phyloP scores from a whole-genome alignment of 2,888 invertebrate species.

The Geotrupes spiniger region DNA sequence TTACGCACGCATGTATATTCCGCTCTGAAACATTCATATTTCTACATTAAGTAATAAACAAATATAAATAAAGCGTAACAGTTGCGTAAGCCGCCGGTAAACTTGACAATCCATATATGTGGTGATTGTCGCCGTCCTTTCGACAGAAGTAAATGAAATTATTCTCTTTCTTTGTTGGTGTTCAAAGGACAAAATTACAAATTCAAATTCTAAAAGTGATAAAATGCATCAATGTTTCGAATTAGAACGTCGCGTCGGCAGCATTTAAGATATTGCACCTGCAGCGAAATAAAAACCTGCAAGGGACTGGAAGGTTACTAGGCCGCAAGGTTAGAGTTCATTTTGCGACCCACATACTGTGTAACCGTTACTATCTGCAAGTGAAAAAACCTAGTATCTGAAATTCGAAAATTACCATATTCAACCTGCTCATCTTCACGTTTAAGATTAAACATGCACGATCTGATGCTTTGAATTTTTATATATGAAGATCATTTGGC shows the following conservation, averaged over 20 bases:
- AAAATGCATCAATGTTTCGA: background rate
- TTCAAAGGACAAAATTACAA: background rate
- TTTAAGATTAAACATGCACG: background rate
- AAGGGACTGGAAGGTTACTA: conserved; percentile 13
- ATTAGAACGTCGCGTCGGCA: background rate
- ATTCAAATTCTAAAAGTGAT: background rate
- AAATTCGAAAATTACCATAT: conserved; percentile 19
- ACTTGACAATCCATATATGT: too few species aligned
- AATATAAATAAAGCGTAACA: too few species aligned
- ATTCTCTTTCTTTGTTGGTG: too few species aligned
- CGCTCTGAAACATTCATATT: too few species aligned
- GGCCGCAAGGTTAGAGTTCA: conserved; percentile 23
- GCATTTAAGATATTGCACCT: background rate
- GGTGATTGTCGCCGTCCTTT: too few species aligned
- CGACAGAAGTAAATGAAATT: too few species aligned
- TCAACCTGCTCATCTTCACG: conserved; percentile 7
- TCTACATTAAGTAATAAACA: too few species aligned
- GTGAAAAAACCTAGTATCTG: conserved; percentile 14
- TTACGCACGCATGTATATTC: too few species aligned
- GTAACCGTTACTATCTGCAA: conserved; percentile 14
- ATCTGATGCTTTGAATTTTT: background rate
- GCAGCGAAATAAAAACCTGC: background rate
- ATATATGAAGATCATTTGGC: too few species aligned
- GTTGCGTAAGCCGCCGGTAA: too few species aligned
- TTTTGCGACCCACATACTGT: conserved; percentile 20